phyloP scores from a whole-genome alignment of 1,140 invertebrate species.

The Pseudoatta argentina region DNA sequence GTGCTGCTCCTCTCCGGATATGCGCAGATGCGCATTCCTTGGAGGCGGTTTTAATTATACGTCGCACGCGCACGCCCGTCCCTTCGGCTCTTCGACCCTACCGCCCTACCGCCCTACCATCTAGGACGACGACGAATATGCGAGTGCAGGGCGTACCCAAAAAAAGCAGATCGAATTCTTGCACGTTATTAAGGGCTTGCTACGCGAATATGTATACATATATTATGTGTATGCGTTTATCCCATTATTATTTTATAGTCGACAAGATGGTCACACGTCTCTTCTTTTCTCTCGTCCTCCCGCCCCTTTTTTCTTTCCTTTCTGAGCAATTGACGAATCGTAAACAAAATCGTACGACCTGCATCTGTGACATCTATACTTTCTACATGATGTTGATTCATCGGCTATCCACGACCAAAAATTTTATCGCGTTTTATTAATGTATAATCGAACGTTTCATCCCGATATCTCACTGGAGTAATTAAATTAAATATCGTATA shows the following conservation, averaged over 20 bases:
- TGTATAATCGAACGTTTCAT: slow-evolving; percentile 32
- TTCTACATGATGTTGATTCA: neutral
- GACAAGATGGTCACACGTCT: neutral
- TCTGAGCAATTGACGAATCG: slow-evolving; percentile 50
- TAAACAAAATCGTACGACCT: slow-evolving; percentile 65
- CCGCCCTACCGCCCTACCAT: neutral
- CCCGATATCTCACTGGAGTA: neutral
- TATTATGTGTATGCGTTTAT: slow-evolving; percentile 38
- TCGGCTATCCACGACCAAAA: neutral
- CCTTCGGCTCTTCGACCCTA: neutral
- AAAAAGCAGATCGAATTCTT: slow-evolving; percentile 53
- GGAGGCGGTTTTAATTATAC: slow-evolving; percentile 76
- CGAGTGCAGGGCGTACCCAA: slow-evolving; percentile 60
- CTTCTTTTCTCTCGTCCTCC: slow-evolving; percentile 1
- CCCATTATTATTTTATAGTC: slow-evolving; percentile 73
- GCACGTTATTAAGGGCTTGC: slow-evolving; percentile 62
- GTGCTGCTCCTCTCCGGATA: neutral
- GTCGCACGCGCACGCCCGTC: slow-evolving; percentile 48
- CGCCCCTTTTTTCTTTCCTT: neutral
- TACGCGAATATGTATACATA: slow-evolving; percentile 40
- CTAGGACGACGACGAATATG: slow-evolving; percentile 20
- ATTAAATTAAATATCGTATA: slow-evolving; percentile 55
- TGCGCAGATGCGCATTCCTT: slow-evolving; percentile 52
- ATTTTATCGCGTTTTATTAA: slow-evolving; percentile 25
- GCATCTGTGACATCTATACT: slow-evolving; percentile 28